Evolutionary conservation across 1,140 invertebrate species (phyloP).

Genomic region (Probaryconus sp.): DNA sequence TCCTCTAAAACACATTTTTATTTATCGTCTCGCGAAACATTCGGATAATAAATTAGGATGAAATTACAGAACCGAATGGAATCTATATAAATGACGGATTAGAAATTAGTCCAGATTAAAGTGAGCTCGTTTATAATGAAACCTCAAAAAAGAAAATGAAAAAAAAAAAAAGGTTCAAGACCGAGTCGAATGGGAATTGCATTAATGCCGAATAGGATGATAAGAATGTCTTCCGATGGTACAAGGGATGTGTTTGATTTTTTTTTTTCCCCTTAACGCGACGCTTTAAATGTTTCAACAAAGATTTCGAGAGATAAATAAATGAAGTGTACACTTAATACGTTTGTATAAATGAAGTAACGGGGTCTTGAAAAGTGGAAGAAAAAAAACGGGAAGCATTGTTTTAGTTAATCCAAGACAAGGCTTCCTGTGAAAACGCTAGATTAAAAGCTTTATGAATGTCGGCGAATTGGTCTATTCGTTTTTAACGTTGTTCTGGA

Average conservation of each 20-base stretch:
- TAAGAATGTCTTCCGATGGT: not conserved
- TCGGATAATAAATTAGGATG: too few species aligned
- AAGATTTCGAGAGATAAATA: constrained; percentile 21
- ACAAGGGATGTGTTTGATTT: constrained; percentile 6
- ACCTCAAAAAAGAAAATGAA: not conserved
- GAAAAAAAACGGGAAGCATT: constrained; percentile 5
- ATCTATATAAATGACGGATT: too few species aligned
- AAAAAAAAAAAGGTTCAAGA: too few species aligned
- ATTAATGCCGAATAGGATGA: not conserved
- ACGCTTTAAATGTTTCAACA: constrained; percentile 12
- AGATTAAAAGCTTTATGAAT: constrained; percentile 26
- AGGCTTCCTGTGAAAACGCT: constrained; percentile 5
- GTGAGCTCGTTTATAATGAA: constrained; percentile 8
- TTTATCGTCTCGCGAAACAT: too few species aligned
- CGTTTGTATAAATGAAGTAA: constrained; percentile 26
- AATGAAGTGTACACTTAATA: constrained; percentile 27
- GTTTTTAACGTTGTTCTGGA: constrained; percentile 17
- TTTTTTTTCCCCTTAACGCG: constrained; percentile 6
- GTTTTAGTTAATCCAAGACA: constrained; percentile 28
- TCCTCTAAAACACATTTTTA: too few species aligned
- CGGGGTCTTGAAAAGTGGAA: constrained; percentile 5
- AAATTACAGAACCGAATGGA: constrained; percentile 5
- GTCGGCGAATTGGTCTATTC: constrained; percentile 15
- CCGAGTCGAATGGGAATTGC: not conserved
- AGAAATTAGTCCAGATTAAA: not conserved